Percentiles rank a stretch among this genome's conserved stretches.
Conservation (phyloP, 2,113 vertebrate genomes). For the Heterotilapia buettikoferi region DNA sequence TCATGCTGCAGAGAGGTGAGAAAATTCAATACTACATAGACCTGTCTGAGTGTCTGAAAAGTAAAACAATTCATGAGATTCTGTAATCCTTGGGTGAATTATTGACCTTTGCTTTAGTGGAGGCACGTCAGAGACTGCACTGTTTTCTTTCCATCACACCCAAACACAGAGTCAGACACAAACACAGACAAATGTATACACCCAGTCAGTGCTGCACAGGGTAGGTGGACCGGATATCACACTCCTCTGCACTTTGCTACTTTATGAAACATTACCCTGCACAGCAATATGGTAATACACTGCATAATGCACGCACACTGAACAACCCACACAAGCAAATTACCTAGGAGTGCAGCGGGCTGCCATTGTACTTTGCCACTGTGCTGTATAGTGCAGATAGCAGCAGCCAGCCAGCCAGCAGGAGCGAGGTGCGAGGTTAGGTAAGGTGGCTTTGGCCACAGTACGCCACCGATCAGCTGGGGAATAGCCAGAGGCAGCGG, state of each 20-base stretch:
- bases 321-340: conserved; percentile 29
- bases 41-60: not conserved
- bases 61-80: not conserved
- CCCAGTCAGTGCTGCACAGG: not conserved
- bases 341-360: conserved; percentile 4
- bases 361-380: not conserved
- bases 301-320: conserved; percentile 26
- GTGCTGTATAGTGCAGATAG: not conserved
- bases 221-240: not conserved
- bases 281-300: conserved; percentile 24
- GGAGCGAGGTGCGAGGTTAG: conserved; percentile 17
- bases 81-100: not conserved
- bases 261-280: conserved; percentile 14
- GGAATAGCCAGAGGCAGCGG: conserved; percentile 10
- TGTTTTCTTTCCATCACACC: not conserved
- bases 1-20: not conserved
- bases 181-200: not conserved
- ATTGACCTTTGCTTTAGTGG: conserved; percentile 16
- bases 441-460: conserved; percentile 7
- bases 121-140: not conserved
- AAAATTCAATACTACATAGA: not conserved
- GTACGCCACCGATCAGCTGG: not conserved
- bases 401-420: not conserved
- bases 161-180: not conserved
- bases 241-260: conserved; percentile 6